Evolutionary conservation across 2,797 vertebrate genomes (phyloP).

Genomic region (Propithecus perrieri): DNA sequence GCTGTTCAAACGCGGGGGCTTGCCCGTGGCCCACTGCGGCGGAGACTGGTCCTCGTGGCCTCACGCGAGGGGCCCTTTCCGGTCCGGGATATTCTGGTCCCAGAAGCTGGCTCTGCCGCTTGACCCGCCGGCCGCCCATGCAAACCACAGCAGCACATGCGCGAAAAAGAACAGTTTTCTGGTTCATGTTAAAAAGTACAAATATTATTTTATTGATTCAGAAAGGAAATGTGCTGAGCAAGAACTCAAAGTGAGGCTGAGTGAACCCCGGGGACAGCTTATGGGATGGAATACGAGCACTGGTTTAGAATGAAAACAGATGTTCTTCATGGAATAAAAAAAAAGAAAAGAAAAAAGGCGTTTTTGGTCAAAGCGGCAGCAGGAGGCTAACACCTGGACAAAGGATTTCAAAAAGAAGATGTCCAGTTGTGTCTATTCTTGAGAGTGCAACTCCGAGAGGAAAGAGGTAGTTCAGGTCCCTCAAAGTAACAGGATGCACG

Average conservation of each 20-base stretch:
- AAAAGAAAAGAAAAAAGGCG: neutral
- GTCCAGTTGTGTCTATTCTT: accelerated
- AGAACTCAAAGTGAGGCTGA: conserved; percentile 58
- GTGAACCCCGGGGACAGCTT: conserved; percentile 66
- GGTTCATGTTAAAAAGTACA: conserved; percentile 69
- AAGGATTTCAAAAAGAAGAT: neutral
- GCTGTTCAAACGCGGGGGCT: accelerated
- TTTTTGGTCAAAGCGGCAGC: conserved; percentile 63
- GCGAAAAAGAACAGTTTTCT: neutral
- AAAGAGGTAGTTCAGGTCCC: neutral
- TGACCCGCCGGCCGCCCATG: neutral
- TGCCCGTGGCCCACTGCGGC: accelerated
- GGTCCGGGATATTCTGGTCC: neutral
- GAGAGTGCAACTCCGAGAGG: accelerated
- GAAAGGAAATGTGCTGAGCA: conserved; percentile 74
- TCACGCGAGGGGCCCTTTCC: accelerated
- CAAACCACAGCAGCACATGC: neutral
- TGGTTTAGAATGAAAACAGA: conserved; percentile 66
- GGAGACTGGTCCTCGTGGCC: accelerated
- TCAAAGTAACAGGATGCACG: neutral
- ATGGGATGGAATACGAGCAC: conserved; percentile 61
- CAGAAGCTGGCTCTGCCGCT: neutral
- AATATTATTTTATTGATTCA: conserved; percentile 76
- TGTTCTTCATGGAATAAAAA: conserved; percentile 33
- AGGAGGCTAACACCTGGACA: conserved; percentile 57